Conservation (phyloP, 2,797 vertebrate species). For the Sitta carolinensis region DNA sequence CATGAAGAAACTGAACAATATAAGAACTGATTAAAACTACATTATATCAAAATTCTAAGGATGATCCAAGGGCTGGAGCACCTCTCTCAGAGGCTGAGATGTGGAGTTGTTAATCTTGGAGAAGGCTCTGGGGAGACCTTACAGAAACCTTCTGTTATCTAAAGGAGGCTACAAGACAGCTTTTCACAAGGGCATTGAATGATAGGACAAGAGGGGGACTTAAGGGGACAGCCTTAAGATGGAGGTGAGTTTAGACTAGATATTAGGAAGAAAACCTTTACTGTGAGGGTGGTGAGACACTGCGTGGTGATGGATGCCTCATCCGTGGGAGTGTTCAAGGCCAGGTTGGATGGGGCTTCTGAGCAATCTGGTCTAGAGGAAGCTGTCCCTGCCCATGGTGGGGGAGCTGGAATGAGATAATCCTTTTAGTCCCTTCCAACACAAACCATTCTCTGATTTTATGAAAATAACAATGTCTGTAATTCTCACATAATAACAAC, state of each 20-base stretch:
- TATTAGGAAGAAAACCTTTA: not conserved
- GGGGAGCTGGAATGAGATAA: not conserved
- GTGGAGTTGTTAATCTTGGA: not conserved
- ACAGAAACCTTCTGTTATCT: not conserved
- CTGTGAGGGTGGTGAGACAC: not conserved
- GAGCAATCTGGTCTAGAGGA: not conserved
- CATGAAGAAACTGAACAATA: not conserved
- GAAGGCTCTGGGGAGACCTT: not conserved
- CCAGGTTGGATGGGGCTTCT: not conserved
- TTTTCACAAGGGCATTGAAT: not conserved
- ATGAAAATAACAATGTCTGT: not conserved
- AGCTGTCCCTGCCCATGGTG: rapidly evolving
- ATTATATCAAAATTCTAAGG: not conserved
- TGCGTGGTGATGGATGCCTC: too few species aligned
- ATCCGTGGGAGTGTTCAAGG: not conserved
- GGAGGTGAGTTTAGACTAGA: not conserved
- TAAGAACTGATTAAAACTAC: not conserved
- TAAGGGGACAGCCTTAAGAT: not conserved
- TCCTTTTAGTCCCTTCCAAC: not conserved
- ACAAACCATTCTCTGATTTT: not conserved
- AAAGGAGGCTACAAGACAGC: not conserved
- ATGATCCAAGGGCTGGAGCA: not conserved
- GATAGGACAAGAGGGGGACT: not conserved
- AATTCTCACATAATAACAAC: not conserved
- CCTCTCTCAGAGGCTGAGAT: not conserved